Evolutionary conservation across 2,888 invertebrate species (phyloP).

Genomic region (Synergus laeviventris): DNA sequence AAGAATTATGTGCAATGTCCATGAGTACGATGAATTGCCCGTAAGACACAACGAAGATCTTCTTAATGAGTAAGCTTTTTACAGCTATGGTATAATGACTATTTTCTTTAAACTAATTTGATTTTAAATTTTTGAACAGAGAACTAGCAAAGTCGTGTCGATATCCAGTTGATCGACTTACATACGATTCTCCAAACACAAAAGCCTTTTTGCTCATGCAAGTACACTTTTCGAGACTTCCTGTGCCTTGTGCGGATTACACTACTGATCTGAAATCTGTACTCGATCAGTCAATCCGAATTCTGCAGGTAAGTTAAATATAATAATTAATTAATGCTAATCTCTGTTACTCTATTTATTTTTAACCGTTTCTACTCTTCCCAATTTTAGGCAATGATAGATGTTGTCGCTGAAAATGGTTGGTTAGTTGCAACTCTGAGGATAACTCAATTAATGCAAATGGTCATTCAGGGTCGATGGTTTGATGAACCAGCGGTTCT

Average conservation of each 20-base stretch:
- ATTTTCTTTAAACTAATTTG: conserved; percentile 31
- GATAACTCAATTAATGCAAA: conserved; percentile 89
- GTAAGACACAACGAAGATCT: conserved; percentile 98
- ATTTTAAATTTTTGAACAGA: conserved; percentile 76
- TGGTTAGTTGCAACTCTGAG: conserved; percentile 90
- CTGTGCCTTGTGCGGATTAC: conserved; percentile 95
- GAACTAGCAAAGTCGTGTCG: conserved; percentile 89
- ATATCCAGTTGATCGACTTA: conserved; percentile 83
- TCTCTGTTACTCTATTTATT: conserved; percentile 31
- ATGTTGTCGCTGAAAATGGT: conserved; percentile 92
- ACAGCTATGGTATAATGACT: conserved; percentile 6
- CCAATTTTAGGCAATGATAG: conserved; percentile 91
- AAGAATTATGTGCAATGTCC: conserved; percentile 87
- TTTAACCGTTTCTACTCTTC: conserved; percentile 15
- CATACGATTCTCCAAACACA: conserved; percentile 93
- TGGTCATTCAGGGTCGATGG: conserved; percentile 94
- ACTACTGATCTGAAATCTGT: conserved; percentile 97
- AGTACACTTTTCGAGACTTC: conserved; percentile 91
- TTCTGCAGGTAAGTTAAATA: conserved; percentile 84
- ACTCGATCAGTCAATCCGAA: conserved; percentile 95
- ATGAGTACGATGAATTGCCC: conserved; percentile 95
- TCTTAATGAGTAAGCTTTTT: conserved; percentile 85
- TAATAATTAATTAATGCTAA: not conserved
- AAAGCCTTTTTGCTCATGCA: conserved; percentile 96
- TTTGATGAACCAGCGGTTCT: conserved; percentile 85